Conservation (phyloP, 2,113 vertebrate genomes). For the Columba livia region DNA sequence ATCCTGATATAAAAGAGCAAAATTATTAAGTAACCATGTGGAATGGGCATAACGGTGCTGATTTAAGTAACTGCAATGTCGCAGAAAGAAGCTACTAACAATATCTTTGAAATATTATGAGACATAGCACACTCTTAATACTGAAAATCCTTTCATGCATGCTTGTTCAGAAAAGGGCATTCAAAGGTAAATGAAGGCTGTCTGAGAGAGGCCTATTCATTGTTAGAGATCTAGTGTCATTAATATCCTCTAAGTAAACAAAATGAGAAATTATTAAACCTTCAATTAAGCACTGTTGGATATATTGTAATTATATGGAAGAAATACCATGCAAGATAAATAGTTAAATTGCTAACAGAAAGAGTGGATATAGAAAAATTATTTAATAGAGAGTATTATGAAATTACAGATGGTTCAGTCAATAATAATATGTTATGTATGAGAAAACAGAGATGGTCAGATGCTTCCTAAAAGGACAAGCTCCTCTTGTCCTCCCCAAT, state of each 20-base stretch:
- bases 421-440: not conserved
- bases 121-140: not conserved
- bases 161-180: not conserved
- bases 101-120: not conserved
- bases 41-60: not conserved
- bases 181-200: not conserved
- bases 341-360: not conserved
- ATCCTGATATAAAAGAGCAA: not conserved
- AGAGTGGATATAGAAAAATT: not conserved
- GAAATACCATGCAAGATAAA: not conserved
- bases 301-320: not conserved
- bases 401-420: constrained; percentile 2
- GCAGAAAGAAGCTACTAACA: not conserved
- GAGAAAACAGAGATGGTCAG: not conserved
- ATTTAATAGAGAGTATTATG: not conserved
- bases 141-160: not conserved
- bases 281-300: not conserved
- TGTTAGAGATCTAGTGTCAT: not conserved
- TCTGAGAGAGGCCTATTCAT: not conserved
- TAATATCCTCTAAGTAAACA: not conserved
- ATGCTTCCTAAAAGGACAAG: not conserved
- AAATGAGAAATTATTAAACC: not conserved
- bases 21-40: not conserved
- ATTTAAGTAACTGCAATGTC: not conserved
- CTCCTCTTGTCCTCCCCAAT: not conserved